Percentiles rank a stretch among this genome's conserved stretches.
phyloP scores from a whole-genome alignment of 1,140 invertebrate species.

The Drosophila cardini region DNA sequence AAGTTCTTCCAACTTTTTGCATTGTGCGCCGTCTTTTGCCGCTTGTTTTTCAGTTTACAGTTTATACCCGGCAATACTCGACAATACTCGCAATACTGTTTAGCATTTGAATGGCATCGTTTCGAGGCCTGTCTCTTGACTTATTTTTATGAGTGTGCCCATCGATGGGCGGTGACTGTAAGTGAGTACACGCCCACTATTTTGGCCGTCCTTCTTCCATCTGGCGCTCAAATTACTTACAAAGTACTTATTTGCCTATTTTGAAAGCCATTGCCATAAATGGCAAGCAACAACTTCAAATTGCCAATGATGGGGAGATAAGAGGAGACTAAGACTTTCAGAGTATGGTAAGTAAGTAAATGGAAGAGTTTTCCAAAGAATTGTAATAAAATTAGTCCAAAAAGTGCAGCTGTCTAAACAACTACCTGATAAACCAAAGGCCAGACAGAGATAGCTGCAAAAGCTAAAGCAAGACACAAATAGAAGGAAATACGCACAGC shows the following conservation, averaged over 20 bases:
- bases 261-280: constrained; percentile 72
- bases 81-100: constrained; percentile 49
- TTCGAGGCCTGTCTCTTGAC: constrained; percentile 66
- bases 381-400: constrained; percentile 71
- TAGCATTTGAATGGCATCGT: constrained; percentile 70
- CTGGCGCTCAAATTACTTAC: constrained; percentile 73
- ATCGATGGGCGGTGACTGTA: constrained; percentile 40
- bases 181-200: constrained; percentile 7
- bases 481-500: not conserved
- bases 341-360: not conserved
- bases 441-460: constrained; percentile 13
- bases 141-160: constrained; percentile 67
- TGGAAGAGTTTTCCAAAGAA: constrained; percentile 44
- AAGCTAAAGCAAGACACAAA: not conserved
- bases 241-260: constrained; percentile 81
- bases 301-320: constrained; percentile 11
- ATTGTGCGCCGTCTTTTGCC: constrained; percentile 34
- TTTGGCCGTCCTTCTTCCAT: constrained; percentile 15
- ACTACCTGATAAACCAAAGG: constrained; percentile 70
- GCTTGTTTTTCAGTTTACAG: constrained; percentile 29
- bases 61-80: no score
- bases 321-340: not conserved
- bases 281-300: constrained; percentile 34
- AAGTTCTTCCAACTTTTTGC: constrained; percentile 69
- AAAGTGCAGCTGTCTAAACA: constrained; percentile 75